Evolutionary conservation across 2,113 vertebrate species (phyloP).

Genomic region (Menidia beryllina): DNA sequence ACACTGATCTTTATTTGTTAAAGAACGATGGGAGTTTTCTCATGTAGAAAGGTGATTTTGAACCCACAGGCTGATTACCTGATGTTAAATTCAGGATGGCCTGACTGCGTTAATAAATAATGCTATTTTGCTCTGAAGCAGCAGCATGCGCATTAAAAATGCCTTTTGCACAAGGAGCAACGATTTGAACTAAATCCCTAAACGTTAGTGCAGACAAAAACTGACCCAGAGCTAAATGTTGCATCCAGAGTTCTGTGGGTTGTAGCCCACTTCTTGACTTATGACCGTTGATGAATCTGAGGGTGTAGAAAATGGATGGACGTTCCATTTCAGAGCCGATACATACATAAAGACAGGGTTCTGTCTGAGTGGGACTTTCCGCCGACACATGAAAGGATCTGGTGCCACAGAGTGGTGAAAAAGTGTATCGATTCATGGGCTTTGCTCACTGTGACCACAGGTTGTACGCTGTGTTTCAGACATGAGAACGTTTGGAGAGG

Average conservation of each 20-base stretch:
- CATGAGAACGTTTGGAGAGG: background rate
- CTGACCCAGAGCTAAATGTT: too few species aligned
- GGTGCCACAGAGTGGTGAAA: conserved; percentile 43
- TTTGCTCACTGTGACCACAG: background rate
- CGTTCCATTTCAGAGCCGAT: background rate
- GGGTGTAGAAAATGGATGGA: too few species aligned
- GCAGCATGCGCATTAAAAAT: background rate
- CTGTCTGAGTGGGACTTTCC: background rate
- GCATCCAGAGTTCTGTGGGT: too few species aligned
- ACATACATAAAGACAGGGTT: too few species aligned
- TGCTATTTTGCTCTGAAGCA: background rate
- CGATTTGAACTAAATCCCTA: background rate
- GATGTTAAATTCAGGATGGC: background rate
- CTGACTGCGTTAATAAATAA: background rate
- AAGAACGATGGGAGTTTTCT: too few species aligned
- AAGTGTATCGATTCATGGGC: background rate
- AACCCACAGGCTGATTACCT: background rate
- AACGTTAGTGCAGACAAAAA: background rate
- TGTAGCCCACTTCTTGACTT: too few species aligned
- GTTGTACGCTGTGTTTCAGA: background rate
- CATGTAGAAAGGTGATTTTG: too few species aligned
- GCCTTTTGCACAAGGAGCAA: background rate
- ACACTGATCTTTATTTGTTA: too few species aligned
- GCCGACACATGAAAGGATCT: conserved; percentile 21
- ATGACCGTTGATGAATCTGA: too few species aligned